Base-by-base conservation (phyloP, 2,113 vertebrate species). In the Neogale vison region DNA sequence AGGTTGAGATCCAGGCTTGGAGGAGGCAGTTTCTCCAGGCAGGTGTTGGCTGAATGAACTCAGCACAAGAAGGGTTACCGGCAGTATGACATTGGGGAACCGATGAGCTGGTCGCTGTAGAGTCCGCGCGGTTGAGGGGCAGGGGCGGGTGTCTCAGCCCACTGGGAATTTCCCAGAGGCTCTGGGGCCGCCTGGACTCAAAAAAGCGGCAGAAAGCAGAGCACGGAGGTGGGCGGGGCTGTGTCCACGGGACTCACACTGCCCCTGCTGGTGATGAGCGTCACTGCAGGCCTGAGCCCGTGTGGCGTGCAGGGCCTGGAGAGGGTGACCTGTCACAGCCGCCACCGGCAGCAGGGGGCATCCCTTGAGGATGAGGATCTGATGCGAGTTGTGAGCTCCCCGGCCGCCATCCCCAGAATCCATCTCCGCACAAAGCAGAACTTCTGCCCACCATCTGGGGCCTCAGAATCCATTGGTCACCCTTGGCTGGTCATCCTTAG, bases 61-160 rank as follows among this genome's bases (percentile, higher is more conserved):
- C 31, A 94, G 63, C 6, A 15, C 23, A 57, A 47, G 71, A 95
- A 59, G n/a, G 47, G 39, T 80, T 47, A 42, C 65, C 9, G 0
- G n/a, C 3, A 6, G 42, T 6, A 15, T 50, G 63, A 10, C 17
- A 1, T 31, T 83, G 24, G 57, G 84, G 45, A 50, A 36, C 39
- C 13, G 20, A 4, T 1, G 55, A n/a, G 50, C 13, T 20, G 4
- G 10, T 71, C 7, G 0, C 29, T 23, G 3, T 65, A 23, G 11
- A n/a, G 39, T 50, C 7, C 26, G 26, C 4, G 4, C 34, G 67
- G 34, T 9, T 36, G 26, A 7, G 39, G 42, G 39, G 39, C 12
- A 13, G 39, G 13, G 72, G 34, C 9, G 10, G 34, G 45, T 34
- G 61, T 69, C n/a, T 42, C 15, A 57, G 82, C 57, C 39, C 83